Evolutionary conservation across 2,797 vertebrate species (phyloP).

Genomic region (Eulemur coronatus): DNA sequence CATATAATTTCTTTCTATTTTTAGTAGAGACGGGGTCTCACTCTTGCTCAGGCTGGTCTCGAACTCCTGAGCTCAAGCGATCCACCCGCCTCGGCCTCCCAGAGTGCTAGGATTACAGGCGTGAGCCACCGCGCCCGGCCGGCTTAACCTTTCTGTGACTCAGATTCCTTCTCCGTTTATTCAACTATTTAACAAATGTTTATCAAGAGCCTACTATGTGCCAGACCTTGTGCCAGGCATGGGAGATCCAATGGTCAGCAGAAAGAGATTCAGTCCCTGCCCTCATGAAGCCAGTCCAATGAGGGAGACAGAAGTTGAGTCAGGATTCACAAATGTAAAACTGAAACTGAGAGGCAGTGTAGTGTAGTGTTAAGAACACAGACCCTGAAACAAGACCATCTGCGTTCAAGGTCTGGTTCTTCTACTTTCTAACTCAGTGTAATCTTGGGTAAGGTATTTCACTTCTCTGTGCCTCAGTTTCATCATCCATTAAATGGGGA

Average conservation of each 20-base stretch:
- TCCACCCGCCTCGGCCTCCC: too few species aligned
- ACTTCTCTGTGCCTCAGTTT: not conserved
- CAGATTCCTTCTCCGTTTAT: not conserved
- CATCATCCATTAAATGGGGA: not conserved
- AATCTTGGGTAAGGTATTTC: not conserved
- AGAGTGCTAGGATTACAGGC: too few species aligned
- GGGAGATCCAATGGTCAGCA: not conserved
- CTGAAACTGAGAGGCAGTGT: not conserved
- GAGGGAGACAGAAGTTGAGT: not conserved
- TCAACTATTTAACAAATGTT: not conserved
- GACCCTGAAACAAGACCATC: not conserved
- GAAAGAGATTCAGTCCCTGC: not conserved
- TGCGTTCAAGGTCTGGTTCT: not conserved
- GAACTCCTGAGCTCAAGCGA: too few species aligned
- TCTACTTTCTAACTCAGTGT: not conserved
- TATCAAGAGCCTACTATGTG: not conserved
- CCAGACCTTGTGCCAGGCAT: not conserved
- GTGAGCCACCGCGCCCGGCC: too few species aligned
- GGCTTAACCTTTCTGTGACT: not conserved
- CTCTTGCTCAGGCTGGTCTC: too few species aligned
- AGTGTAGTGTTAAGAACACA: not conserved
- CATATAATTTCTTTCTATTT: too few species aligned
- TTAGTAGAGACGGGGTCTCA: too few species aligned
- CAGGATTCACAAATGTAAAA: not conserved
- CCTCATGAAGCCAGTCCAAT: not conserved